phyloP scores from a whole-genome alignment of 2,797 vertebrate genomes.

The Catostomus latipinnis region DNA sequence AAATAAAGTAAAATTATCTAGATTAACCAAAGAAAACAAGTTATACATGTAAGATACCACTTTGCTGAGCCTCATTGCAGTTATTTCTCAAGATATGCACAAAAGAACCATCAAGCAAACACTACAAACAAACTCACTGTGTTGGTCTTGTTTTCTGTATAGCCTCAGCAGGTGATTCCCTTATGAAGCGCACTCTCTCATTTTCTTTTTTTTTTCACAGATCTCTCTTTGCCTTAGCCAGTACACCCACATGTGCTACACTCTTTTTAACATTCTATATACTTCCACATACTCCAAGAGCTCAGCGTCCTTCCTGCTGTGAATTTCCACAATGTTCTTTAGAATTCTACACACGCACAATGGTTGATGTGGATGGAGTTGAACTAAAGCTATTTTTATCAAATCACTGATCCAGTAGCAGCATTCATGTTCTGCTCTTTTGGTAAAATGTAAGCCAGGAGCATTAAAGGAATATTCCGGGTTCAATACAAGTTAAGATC shows the following conservation, averaged over 20 bases:
- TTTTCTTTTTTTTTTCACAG: too few species aligned
- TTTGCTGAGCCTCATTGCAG: neutral
- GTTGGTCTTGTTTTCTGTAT: slow-evolving; percentile 2
- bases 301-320: slow-evolving; percentile 19
- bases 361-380: neutral
- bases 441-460: too few species aligned
- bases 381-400: neutral
- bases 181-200: neutral
- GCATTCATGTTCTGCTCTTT: too few species aligned
- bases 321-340: neutral
- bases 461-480: too few species aligned
- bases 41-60: neutral
- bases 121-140: neutral
- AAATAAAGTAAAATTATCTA: neutral
- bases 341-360: neutral
- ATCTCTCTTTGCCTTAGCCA: neutral
- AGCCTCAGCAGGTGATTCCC: slow-evolving; percentile 9
- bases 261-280: slow-evolving; percentile 4
- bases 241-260: neutral
- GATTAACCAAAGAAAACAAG: slow-evolving; percentile 4
- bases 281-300: slow-evolving; percentile 9
- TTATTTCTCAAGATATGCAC: neutral
- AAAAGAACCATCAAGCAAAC: slow-evolving; percentile 20
- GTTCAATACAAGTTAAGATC: too few species aligned
- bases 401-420: neutral